Evolutionary conservation across 2,888 invertebrate genomes (phyloP).

Genomic region (Chesias legatella): DNA sequence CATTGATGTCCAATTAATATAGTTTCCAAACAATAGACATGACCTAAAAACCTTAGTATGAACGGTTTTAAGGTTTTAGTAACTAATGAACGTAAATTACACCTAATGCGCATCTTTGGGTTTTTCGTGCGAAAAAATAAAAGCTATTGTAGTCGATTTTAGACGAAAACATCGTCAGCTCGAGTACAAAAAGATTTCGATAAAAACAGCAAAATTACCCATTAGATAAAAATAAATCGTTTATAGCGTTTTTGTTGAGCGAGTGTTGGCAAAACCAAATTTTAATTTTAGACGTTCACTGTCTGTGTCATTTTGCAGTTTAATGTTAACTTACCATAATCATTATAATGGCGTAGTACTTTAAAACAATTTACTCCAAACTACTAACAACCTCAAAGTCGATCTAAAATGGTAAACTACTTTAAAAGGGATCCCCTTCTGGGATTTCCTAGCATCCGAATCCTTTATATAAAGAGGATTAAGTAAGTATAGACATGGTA

Average conservation of each 20-base stretch:
- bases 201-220: conserved; percentile 8
- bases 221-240: no score
- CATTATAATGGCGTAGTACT: no score
- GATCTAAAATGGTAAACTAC: not conserved
- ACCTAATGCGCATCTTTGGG: conserved; percentile 51
- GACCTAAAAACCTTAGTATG: conserved; percentile 39
- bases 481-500: no score
- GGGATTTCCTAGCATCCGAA: conserved; percentile 10
- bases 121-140: conserved; percentile 61
- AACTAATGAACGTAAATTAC: conserved; percentile 56
- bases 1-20: conserved; percentile 41
- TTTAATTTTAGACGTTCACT: no score
- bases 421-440: not conserved
- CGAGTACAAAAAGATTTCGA: conserved; percentile 29
- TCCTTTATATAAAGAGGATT: conserved; percentile 13
- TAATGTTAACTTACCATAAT: no score
- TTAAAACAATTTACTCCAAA: no score
- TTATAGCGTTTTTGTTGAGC: no score
- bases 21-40: conserved; percentile 40
- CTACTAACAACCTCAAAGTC: not conserved
- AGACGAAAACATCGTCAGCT: conserved; percentile 40
- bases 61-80: conserved; percentile 36
- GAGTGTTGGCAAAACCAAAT: no score
- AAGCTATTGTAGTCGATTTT: conserved; percentile 49
- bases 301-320: no score